phyloP scores from a whole-genome alignment of 2,113 vertebrate genomes.

The Acrocephalus arundinaceus region DNA sequence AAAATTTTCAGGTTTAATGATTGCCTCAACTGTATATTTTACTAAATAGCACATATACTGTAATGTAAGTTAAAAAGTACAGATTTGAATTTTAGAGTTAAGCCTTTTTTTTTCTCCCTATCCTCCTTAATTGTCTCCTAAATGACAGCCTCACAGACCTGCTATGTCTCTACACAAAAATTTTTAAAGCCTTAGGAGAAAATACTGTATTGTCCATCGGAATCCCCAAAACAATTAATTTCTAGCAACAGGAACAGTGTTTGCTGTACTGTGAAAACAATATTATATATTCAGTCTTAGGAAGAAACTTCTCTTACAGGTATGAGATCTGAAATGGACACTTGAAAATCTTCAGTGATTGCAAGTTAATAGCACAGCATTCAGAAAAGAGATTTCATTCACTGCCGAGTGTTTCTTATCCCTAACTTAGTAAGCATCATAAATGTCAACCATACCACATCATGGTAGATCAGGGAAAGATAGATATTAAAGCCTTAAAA shows the following conservation, averaged over 20 bases:
- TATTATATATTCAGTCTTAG: background rate
- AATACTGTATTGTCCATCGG: background rate
- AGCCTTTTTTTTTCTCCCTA: background rate
- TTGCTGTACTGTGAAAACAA: background rate
- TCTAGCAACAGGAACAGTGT: background rate
- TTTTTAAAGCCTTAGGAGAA: conserved; percentile 10
- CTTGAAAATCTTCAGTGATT: background rate
- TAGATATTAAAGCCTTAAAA: background rate
- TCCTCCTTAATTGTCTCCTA: background rate
- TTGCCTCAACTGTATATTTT: background rate
- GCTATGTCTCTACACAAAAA: background rate
- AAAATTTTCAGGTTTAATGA: background rate
- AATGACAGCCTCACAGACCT: background rate
- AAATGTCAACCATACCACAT: background rate
- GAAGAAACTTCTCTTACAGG: background rate
- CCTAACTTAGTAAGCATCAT: background rate
- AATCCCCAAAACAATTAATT: conserved; percentile 13
- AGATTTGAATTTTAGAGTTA: background rate
- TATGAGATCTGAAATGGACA: background rate
- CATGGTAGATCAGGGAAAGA: background rate
- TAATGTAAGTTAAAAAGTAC: background rate
- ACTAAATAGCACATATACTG: background rate
- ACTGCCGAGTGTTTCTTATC: background rate
- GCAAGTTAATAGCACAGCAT: background rate
- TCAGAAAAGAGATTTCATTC: background rate